Conservation (phyloP, 1,140 invertebrate species). For the Hetaerina americana region DNA sequence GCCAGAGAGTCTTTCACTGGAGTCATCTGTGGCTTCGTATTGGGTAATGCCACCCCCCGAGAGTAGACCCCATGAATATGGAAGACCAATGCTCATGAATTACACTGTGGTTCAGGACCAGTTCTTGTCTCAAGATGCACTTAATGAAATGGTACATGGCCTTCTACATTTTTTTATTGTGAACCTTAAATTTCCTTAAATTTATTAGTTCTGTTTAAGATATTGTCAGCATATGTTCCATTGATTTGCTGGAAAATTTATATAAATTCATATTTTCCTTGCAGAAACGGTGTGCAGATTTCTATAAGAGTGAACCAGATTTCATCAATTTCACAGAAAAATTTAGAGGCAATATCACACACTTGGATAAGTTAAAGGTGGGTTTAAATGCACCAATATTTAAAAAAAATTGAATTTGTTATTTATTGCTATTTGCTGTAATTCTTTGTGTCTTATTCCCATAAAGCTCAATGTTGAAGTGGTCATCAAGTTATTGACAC, state of each 20-base stretch:
- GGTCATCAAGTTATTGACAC: too few species aligned
- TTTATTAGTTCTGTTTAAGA: slow-evolving; percentile 1
- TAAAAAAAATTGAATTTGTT: too few species aligned
- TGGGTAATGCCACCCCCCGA: slow-evolving; percentile 92
- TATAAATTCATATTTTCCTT: slow-evolving; percentile 21
- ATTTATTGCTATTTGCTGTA: too few species aligned
- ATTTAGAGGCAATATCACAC: slow-evolving; percentile 57
- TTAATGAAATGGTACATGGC: slow-evolving; percentile 61
- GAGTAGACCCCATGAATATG: slow-evolving; percentile 78
- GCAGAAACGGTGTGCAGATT: slow-evolving; percentile 66
- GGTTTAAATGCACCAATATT: too few species aligned
- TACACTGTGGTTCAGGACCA: slow-evolving; percentile 73
- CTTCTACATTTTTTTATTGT: slow-evolving; percentile 7
- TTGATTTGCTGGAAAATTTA: not conserved
- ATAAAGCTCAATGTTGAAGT: too few species aligned
- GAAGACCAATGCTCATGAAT: slow-evolving; percentile 75
- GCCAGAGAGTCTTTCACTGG: slow-evolving; percentile 56
- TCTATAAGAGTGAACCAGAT: slow-evolving; percentile 66
- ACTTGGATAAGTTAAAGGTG: slow-evolving; percentile 65
- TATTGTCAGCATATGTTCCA: slow-evolving; percentile 1
- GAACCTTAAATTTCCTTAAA: not conserved
- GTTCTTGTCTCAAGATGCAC: slow-evolving; percentile 64
- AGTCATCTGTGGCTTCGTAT: slow-evolving; percentile 72
- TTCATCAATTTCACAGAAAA: slow-evolving; percentile 62
- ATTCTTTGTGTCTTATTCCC: too few species aligned